Evolutionary conservation across 2,888 invertebrate genomes (phyloP), one percentile per base, ranked within the genome.

Genomic region (Leptogaster cylindrica): DNA sequence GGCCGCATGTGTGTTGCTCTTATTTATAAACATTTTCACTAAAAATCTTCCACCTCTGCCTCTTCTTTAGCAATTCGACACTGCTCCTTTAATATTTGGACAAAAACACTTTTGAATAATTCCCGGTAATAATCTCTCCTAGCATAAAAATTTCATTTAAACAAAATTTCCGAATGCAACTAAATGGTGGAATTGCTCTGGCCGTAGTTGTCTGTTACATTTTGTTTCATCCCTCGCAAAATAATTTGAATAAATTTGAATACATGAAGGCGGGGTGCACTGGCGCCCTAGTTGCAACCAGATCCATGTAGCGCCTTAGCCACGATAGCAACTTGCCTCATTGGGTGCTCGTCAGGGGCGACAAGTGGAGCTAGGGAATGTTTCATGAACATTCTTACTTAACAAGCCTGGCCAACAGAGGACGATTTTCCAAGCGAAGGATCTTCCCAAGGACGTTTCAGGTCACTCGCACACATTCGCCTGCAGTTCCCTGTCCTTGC

Each of bases 81-180:
- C 16, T 31, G 20, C 16, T 31, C 33, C 18, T 31, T 52, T 10
- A 20, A 31, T 18, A 10, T 51, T 52, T 14, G 31, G 52, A 20
- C 52, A 6, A 52, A 66, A 68, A 65, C 44, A 27, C 41, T 65
- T 66, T 61, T 39, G 48, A 52, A 64, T 65, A 65, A 68, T 64
- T 55, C 46, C 64, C 52, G 46, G 63, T 44, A 46, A 63, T 44
- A 41, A 63, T 28, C 28, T 14, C 25, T 4, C 7, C n/a, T 20
- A 46, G 63, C 63, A 63, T 28, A 63, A 63, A 63, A 44, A 63
- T 63, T 63, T 41, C 31, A 44, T 44, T 63, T 63, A 31, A 63
- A 63, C 46, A 63, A 63, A 44, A 63, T 63, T 44, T 44, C 31
- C 27, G 44, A 63, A 44, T 63, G 41, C 63, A 63, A 41, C 58